Evolutionary conservation across 1,140 invertebrate genomes (phyloP).

Genomic region (Zaprionus tsacasi): DNA sequence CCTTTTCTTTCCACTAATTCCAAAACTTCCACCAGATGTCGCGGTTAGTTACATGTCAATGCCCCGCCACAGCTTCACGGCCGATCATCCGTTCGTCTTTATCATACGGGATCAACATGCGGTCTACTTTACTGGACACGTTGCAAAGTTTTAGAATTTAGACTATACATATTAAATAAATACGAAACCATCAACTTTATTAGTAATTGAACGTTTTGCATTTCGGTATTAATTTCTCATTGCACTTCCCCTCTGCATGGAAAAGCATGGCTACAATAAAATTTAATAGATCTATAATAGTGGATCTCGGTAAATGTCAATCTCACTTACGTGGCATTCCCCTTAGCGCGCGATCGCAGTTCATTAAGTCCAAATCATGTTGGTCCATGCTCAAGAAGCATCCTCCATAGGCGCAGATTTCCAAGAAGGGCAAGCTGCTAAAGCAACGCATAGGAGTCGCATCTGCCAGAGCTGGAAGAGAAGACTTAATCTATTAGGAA

Average conservation of each 20-base stretch:
- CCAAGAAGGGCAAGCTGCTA: no score
- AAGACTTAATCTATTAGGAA: not conserved
- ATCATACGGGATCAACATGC: conserved; percentile 78
- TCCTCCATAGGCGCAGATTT: no score
- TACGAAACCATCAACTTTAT: conserved; percentile 15
- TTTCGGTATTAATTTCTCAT: not conserved
- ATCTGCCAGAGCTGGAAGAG: not conserved
- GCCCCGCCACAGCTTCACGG: conserved; percentile 78
- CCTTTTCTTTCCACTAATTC: not conserved
- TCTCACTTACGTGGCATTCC: not conserved
- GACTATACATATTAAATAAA: conserved; percentile 10
- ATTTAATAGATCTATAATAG: no score
- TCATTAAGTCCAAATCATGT: no score
- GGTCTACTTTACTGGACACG: conserved; percentile 79
- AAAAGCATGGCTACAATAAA: no score
- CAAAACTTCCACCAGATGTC: conserved; percentile 49
- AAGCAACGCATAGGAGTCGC: no score
- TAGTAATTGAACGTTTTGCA: conserved; percentile 27
- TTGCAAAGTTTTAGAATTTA: conserved; percentile 71
- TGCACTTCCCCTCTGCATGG: no score
- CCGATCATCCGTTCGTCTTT: conserved; percentile 83
- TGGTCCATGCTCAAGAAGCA: no score
- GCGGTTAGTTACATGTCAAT: conserved; percentile 78
- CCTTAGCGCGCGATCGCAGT: not conserved
- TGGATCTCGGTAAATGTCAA: no score